Conservation (phyloP, 1,140 invertebrate genomes). For the Galendromus occidentalis region DNA sequence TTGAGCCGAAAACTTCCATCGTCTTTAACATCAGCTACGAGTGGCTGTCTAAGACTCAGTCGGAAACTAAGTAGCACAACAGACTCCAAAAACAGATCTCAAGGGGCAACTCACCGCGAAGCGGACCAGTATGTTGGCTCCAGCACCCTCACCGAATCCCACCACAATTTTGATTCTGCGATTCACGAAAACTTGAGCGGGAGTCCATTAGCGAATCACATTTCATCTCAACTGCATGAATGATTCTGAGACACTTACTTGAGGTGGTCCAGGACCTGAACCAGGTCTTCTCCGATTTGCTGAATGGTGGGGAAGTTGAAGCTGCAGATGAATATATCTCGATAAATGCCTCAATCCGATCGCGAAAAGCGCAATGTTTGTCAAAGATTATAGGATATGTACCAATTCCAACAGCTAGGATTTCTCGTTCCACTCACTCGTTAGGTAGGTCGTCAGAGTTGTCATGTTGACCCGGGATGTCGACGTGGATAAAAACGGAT, state of each 20-base stretch:
- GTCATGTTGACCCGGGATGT: slow-evolving; percentile 67
- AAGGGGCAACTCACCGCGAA: slow-evolving; percentile 39
- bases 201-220: not conserved
- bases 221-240: not conserved
- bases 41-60: no score
- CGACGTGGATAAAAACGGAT: slow-evolving; percentile 66
- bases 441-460: slow-evolving; percentile 45
- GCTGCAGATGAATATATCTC: slow-evolving; percentile 32
- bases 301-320: slow-evolving; percentile 59
- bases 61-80: not conserved
- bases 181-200: slow-evolving; percentile 14
- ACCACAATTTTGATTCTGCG: slow-evolving; percentile 40
- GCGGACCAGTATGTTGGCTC: slow-evolving; percentile 62
- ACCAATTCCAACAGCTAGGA: no score
- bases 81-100: not conserved
- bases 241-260: slow-evolving; percentile 27
- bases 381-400: no score
- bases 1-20: no score
- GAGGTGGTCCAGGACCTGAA: slow-evolving; percentile 55
- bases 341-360: no score
- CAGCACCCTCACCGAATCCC: slow-evolving; percentile 66
- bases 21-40: slow-evolving; percentile 3
- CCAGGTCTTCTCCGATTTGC: slow-evolving; percentile 55
- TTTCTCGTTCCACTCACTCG: slow-evolving; percentile 36
- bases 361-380: no score